Conservation (phyloP, 2,797 vertebrate species). For the Pterois miles region DNA sequence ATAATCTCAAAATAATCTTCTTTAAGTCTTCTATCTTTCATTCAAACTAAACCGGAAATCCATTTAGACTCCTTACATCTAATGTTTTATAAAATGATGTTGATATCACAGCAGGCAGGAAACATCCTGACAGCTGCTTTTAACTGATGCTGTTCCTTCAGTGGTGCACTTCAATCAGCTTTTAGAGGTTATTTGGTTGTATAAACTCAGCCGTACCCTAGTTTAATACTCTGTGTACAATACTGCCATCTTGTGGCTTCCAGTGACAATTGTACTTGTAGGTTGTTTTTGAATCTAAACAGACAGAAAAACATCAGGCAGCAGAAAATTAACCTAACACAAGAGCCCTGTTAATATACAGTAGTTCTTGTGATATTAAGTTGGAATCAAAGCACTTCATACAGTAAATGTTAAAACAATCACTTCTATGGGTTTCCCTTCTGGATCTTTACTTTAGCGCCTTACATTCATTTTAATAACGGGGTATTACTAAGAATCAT, state of each 20-base stretch:
- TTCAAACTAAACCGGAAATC: not conserved
- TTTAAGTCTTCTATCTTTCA: not conserved
- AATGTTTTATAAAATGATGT: not conserved
- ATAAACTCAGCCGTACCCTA: not conserved
- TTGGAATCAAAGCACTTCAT: no score
- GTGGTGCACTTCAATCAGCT: conserved; percentile 3
- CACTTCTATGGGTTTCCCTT: not conserved
- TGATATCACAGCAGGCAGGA: not conserved
- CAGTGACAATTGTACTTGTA: not conserved
- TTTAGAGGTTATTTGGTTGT: conserved; percentile 11
- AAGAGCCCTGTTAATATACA: no score
- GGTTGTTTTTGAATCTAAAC: not conserved
- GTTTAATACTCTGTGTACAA: conserved; percentile 30
- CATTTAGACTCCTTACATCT: not conserved
- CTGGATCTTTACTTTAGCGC: not conserved
- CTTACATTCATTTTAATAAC: not conserved
- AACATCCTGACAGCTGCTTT: not conserved
- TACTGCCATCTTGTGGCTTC: conserved; percentile 65
- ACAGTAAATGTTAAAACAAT: not conserved
- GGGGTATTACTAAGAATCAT: not conserved
- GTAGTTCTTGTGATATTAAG: not conserved
- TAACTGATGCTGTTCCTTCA: not conserved
- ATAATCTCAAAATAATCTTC: not conserved
- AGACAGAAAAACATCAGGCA: not conserved
- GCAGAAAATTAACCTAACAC: not conserved